These are phyloP conservation scores for Mythimna lalbum DNA, from an alignment of 2,888 invertebrate genomes.

Conservation along the genomic window DNA sequence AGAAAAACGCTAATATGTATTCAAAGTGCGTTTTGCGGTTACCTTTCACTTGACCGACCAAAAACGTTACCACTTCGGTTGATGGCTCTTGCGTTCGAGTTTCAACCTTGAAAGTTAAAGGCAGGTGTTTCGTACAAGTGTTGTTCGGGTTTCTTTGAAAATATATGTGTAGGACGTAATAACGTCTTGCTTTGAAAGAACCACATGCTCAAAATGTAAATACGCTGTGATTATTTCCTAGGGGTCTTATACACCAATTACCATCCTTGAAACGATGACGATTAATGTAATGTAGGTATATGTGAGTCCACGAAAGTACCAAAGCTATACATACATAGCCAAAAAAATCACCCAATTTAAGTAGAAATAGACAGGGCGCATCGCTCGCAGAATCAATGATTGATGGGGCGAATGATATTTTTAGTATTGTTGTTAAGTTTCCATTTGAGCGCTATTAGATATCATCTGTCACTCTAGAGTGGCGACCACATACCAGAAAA, in stretches of 20 bases:
- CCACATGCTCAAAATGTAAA: not conserved
- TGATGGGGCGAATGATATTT: too few species aligned
- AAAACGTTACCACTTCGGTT: constrained; percentile 61
- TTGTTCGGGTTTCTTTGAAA: constrained; percentile 11
- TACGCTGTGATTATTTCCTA: not conserved
- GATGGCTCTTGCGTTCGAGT: constrained; percentile 52
- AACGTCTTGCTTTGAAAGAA: not conserved
- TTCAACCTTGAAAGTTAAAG: constrained; percentile 36
- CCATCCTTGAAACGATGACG: too few species aligned
- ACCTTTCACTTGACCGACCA: constrained; percentile 70
- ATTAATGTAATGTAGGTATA: too few species aligned
- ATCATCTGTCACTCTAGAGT: too few species aligned
- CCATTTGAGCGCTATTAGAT: too few species aligned
- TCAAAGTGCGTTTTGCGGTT: constrained; percentile 67
- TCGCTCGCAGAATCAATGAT: too few species aligned
- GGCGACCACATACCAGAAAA: too few species aligned
- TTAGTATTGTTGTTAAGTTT: too few species aligned
- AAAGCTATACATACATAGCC: too few species aligned
- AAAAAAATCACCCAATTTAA: too few species aligned
- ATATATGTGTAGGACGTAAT: not conserved
- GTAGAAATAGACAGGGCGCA: too few species aligned
- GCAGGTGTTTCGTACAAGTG: constrained; percentile 25
- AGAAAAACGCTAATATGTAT: constrained; percentile 74
- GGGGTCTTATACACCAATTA: not conserved
- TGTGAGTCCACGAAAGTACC: too few species aligned